These are phyloP conservation scores for Fratercula arctica DNA, from an alignment of 2,797 vertebrate species.

Conservation along the genomic window DNA sequence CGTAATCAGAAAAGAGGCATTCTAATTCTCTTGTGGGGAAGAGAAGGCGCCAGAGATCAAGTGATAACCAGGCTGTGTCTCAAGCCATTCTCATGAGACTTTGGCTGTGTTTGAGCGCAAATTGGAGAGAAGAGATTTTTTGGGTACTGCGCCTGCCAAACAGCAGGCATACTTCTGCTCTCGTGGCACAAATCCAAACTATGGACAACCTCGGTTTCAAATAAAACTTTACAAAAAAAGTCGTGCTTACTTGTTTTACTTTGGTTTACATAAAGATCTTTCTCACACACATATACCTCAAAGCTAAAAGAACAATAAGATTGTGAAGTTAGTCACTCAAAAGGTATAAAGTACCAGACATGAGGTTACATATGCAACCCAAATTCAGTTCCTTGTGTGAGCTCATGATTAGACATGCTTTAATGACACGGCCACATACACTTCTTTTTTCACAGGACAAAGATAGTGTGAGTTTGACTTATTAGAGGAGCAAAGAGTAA, in stretches of 20 bases:
- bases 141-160: not conserved
- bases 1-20: slow-evolving; percentile 33
- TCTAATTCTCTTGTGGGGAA: slow-evolving; percentile 48
- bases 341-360: not conserved
- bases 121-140: not conserved
- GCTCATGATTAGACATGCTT: slow-evolving; percentile 10
- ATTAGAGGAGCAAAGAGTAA: not conserved
- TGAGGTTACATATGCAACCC: slow-evolving; percentile 1
- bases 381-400: not conserved
- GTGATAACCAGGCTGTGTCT: slow-evolving; percentile 34
- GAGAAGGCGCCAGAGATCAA: slow-evolving; percentile 37
- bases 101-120: slow-evolving; percentile 2
- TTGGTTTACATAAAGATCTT: not conserved
- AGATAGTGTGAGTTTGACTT: not conserved
- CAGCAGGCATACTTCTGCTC: not conserved
- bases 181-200: not conserved
- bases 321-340: not conserved
- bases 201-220: not conserved
- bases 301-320: not conserved
- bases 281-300: not conserved
- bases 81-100: slow-evolving; percentile 24
- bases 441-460: slow-evolving; percentile 7
- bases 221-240: not conserved
- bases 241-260: not conserved
- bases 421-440: not conserved